Conservation (phyloP, 2,797 vertebrate genomes). For the Gephyroberyx darwinii region DNA sequence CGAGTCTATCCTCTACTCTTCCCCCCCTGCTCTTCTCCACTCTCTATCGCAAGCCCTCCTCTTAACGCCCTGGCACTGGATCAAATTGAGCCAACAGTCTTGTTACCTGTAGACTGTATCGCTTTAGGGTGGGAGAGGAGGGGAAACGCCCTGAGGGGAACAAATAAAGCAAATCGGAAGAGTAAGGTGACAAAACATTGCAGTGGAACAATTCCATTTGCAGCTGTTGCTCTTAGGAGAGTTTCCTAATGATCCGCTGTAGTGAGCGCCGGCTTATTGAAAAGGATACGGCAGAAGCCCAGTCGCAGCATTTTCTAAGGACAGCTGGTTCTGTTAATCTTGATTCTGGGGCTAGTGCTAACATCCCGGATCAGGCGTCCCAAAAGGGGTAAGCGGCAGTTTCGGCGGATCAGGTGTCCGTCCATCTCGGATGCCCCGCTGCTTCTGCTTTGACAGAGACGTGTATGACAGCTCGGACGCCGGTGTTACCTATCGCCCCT, state of each 20-base stretch:
- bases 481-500: slow-evolving; percentile 27
- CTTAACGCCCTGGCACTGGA: slow-evolving; percentile 25
- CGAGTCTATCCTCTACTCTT: slow-evolving; percentile 44
- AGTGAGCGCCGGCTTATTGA: neutral
- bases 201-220: neutral
- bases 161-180: neutral
- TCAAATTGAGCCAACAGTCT: slow-evolving; percentile 33
- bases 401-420: slow-evolving; percentile 64
- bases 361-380: slow-evolving; percentile 42
- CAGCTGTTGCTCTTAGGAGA: neutral
- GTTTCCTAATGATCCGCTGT: neutral
- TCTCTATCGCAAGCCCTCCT: slow-evolving; percentile 46
- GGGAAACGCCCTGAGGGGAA: neutral
- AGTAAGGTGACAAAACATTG: neutral
- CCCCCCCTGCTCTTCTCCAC: slow-evolving; percentile 40
- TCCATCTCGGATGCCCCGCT: slow-evolving; percentile 25
- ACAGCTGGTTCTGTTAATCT: slow-evolving; percentile 58
- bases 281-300: slow-evolving; percentile 10
- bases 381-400: slow-evolving; percentile 24
- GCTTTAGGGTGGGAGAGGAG: neutral
- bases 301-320: slow-evolving; percentile 13
- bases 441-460: slow-evolving; percentile 61
- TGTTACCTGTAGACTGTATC: slow-evolving; percentile 7
- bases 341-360: slow-evolving; percentile 26
- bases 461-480: slow-evolving; percentile 45